Percentiles rank a stretch among this genome's conserved stretches.
These are phyloP conservation scores for Australoheros facetus DNA, from an alignment of 2,797 vertebrate species.

Conservation along the genomic window DNA sequence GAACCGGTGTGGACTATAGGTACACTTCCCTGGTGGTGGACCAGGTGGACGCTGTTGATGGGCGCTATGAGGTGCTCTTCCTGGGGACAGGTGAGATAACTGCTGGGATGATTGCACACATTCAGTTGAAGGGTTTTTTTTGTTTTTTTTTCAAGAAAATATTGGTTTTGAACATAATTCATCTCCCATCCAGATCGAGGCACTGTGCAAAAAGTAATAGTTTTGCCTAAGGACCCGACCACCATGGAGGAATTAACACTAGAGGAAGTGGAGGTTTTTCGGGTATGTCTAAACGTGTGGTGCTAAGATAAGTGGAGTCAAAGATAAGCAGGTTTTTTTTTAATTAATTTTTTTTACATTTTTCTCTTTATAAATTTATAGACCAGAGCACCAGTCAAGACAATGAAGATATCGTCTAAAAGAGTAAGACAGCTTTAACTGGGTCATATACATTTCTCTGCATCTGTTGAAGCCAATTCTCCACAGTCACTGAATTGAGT, in stretches of 20 bases:
- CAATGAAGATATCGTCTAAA: slow-evolving; percentile 86
- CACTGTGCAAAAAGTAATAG: slow-evolving; percentile 88
- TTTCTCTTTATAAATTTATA: slow-evolving; percentile 44
- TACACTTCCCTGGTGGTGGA: slow-evolving; percentile 87
- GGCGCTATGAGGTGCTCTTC: slow-evolving; percentile 87
- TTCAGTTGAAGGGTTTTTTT: background rate
- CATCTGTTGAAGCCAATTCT: background rate
- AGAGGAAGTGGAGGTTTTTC: slow-evolving; percentile 88
- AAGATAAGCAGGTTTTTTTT: background rate
- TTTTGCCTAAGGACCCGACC: slow-evolving; percentile 83
- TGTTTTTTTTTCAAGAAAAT: background rate
- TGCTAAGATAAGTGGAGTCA: background rate
- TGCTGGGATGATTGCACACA: background rate
- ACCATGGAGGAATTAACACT: slow-evolving; percentile 85
- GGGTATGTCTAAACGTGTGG: slow-evolving; percentile 69
- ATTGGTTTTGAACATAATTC: background rate
- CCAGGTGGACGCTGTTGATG: slow-evolving; percentile 87
- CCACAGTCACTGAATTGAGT: background rate
- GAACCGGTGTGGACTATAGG: slow-evolving; percentile 85
- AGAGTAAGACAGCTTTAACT: slow-evolving; percentile 71
- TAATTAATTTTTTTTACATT: background rate
- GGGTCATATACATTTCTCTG: background rate
- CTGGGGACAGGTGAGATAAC: slow-evolving; percentile 83
- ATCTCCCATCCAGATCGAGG: slow-evolving; percentile 78
- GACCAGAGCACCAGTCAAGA: slow-evolving; percentile 81